Conservation (phyloP, 2,113 vertebrate genomes). For the Notechis scutatus region DNA sequence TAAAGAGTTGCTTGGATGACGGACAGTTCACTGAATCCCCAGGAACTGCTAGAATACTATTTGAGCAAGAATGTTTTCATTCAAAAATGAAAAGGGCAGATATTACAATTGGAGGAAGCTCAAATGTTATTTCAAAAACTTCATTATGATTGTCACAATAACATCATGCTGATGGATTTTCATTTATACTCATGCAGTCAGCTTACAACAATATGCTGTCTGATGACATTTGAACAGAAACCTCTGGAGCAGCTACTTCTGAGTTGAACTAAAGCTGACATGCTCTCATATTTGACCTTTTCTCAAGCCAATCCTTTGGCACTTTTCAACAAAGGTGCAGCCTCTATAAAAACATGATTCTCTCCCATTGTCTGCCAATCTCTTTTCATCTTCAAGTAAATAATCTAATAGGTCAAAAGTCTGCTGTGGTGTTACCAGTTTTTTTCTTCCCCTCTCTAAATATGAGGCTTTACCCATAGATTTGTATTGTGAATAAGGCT, state of each 20-base stretch:
- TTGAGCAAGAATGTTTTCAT: background rate
- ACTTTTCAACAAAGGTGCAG: constrained; percentile 37
- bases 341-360: constrained; percentile 18
- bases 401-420: background rate
- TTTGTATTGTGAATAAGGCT: background rate
- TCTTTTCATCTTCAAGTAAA: background rate
- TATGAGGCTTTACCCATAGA: background rate
- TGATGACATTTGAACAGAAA: constrained; percentile 45
- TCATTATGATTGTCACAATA: background rate
- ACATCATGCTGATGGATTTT: background rate
- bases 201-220: constrained; percentile 9
- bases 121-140: background rate
- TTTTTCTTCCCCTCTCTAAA: background rate
- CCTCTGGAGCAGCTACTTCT: constrained; percentile 23
- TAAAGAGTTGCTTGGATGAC: background rate
- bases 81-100: background rate
- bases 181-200: background rate
- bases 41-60: background rate
- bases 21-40: background rate
- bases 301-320: constrained; percentile 43
- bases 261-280: constrained; percentile 4
- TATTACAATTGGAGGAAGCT: background rate
- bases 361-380: background rate
- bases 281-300: constrained; percentile 47
- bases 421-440: background rate